These are phyloP conservation scores for Calycopis cecrops DNA, from an alignment of 1,140 invertebrate genomes.

Conservation along the genomic window DNA sequence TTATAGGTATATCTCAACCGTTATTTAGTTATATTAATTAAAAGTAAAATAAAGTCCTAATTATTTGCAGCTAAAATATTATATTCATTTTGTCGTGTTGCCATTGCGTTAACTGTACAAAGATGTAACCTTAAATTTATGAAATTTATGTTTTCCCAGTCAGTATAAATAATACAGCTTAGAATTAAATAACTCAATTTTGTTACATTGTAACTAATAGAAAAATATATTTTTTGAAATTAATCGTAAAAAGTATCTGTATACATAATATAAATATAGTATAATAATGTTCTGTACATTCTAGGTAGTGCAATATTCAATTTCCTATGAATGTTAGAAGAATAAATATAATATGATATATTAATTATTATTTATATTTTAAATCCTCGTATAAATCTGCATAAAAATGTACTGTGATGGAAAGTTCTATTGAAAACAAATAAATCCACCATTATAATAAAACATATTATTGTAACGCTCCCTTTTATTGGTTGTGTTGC, in stretches of 20 bases:
- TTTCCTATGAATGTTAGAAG: not conserved
- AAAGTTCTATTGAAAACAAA: too few species aligned
- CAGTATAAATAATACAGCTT: not conserved
- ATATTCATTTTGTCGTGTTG: slow-evolving; percentile 1
- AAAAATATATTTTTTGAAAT: slow-evolving; percentile 8
- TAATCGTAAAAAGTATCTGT: not conserved
- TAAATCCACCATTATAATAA: too few species aligned
- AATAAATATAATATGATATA: not conserved
- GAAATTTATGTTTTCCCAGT: not conserved
- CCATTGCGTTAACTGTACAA: slow-evolving; percentile 4
- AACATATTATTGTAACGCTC: too few species aligned
- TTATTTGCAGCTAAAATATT: not conserved
- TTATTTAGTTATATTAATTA: slow-evolving; percentile 1
- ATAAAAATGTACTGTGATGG: too few species aligned
- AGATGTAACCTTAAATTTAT: slow-evolving; percentile 1
- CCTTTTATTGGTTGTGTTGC: too few species aligned
- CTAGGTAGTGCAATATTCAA: slow-evolving; percentile 2
- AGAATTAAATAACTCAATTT: not conserved
- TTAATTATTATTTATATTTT: not conserved
- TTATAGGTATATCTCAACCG: slow-evolving; percentile 2
- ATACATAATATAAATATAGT: too few species aligned
- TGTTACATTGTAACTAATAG: not conserved
- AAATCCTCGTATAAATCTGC: too few species aligned
- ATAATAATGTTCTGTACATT: too few species aligned
- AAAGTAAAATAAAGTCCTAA: not conserved